Conservation (phyloP, 2,888 invertebrate species). For the Catocala fraxini region DNA sequence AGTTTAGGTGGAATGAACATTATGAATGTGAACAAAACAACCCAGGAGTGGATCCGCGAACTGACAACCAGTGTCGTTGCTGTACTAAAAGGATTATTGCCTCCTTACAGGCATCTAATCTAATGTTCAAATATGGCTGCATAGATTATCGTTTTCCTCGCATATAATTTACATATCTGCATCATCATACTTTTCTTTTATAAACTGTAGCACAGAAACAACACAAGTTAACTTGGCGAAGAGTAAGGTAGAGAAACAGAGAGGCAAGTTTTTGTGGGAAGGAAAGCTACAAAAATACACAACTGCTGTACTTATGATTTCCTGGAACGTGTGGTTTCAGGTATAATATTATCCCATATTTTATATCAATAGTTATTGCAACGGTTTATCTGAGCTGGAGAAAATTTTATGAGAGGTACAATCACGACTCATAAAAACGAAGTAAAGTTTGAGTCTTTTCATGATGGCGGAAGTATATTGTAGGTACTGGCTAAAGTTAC, state of each 20-base stretch:
- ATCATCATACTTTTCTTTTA: neutral
- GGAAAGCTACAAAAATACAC: slow-evolving; percentile 57
- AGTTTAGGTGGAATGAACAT: too few species aligned
- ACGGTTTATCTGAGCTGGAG: neutral
- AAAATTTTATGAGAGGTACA: neutral
- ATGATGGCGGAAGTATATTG: neutral
- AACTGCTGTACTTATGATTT: slow-evolving; percentile 52
- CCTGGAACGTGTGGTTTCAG: slow-evolving; percentile 71
- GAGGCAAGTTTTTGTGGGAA: slow-evolving; percentile 66
- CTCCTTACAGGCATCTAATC: too few species aligned
- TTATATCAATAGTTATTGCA: slow-evolving; percentile 8
- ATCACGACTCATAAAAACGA: neutral
- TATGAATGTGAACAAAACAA: too few species aligned
- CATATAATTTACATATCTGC: too few species aligned
- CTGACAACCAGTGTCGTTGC: too few species aligned
- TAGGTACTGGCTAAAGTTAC: too few species aligned
- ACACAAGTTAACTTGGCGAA: slow-evolving; percentile 18
- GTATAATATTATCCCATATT: slow-evolving; percentile 44
- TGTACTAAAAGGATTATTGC: too few species aligned
- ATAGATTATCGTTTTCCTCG: too few species aligned
- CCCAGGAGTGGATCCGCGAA: too few species aligned
- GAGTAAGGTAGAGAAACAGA: slow-evolving; percentile 23
- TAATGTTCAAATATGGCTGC: too few species aligned
- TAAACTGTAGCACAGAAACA: slow-evolving; percentile 8
- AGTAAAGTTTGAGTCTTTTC: neutral